Evolutionary conservation across 2,113 vertebrate genomes (phyloP).

Genomic region (Phylloscopus trochilus): DNA sequence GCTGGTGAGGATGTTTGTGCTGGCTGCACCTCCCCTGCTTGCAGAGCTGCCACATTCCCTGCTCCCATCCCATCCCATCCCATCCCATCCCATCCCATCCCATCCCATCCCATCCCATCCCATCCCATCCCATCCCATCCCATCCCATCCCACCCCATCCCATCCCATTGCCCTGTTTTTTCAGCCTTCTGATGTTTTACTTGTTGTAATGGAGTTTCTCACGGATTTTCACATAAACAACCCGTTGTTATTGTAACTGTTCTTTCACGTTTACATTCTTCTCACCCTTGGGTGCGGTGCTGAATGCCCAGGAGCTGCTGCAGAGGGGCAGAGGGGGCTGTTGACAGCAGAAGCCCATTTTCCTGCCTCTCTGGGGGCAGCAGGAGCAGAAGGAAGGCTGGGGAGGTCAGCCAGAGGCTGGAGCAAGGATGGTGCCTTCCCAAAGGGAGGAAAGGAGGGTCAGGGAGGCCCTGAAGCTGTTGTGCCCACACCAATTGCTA

Average conservation of each 20-base stretch:
- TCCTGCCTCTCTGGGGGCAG: neutral
- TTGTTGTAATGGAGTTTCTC: no score
- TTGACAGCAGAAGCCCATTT: neutral
- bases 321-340: no score
- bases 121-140: neutral
- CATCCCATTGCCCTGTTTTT: neutral
- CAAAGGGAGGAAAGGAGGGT: neutral
- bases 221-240: no score
- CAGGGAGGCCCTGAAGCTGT: neutral
- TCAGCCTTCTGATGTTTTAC: no score
- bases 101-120: neutral
- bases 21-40: neutral
- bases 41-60: neutral
- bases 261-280: no score
- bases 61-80: neutral
- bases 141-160: neutral
- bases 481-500: neutral
- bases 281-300: neutral
- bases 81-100: neutral
- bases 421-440: neutral
- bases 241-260: no score
- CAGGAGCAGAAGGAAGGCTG: neutral
- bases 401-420: neutral
- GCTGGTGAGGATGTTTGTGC: neutral
- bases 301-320: neutral